These are phyloP conservation scores for Alviniconcha strummeri DNA, from an alignment of 2,888 invertebrate genomes.

Conservation along the genomic window DNA sequence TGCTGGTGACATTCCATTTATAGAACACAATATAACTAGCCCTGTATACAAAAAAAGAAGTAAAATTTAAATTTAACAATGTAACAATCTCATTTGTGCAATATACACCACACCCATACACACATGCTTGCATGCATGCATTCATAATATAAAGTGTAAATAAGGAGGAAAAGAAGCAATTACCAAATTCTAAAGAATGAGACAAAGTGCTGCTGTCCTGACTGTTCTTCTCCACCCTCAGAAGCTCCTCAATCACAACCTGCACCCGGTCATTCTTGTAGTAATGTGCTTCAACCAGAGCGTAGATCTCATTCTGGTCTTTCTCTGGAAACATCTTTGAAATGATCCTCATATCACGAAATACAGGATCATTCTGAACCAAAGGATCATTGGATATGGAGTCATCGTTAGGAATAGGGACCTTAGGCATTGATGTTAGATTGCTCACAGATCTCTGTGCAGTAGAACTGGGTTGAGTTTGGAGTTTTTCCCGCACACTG, in stretches of 20 bases:
- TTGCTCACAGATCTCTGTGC: background rate
- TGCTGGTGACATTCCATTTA: no score
- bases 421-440: background rate
- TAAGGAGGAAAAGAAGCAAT: no score
- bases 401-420: conserved; percentile 29
- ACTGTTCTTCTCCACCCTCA: conserved; percentile 36
- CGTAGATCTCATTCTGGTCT: conserved; percentile 67
- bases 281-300: conserved; percentile 65
- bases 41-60: no score
- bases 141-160: no score
- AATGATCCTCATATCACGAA: conserved; percentile 59
- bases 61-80: no score
- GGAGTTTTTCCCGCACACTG: background rate
- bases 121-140: no score
- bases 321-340: conserved; percentile 61
- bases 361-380: conserved; percentile 59
- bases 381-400: conserved; percentile 49
- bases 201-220: background rate
- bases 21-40: no score
- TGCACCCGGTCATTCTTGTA: conserved; percentile 61
- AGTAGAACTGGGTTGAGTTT: no score
- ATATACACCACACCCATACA: no score
- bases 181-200: background rate
- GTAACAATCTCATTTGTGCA: no score
- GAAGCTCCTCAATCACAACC: conserved; percentile 62